Percentiles rank a stretch among this genome's conserved stretches.
phyloP scores from a whole-genome alignment of 2,113 vertebrate genomes.

The Vimba vimba region DNA sequence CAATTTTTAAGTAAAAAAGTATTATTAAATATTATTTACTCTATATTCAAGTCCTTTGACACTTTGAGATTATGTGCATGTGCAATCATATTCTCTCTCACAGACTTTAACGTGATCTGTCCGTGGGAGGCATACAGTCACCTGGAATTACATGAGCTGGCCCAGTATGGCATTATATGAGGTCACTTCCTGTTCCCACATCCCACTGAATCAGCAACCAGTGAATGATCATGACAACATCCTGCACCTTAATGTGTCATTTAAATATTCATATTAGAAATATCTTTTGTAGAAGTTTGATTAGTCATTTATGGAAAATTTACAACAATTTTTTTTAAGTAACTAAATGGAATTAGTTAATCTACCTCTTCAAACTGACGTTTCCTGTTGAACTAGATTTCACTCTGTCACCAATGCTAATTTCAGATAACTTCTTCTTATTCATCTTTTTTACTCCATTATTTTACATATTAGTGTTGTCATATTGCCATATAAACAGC shows the following conservation, averaged over 20 bases:
- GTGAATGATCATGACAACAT: neutral
- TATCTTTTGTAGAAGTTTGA: neutral
- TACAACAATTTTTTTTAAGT: neutral
- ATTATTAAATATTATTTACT: neutral
- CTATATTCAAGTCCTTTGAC: neutral
- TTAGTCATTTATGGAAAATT: neutral
- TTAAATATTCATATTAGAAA: neutral
- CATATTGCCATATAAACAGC: neutral
- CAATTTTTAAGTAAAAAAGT: neutral
- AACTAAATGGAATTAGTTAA: neutral
- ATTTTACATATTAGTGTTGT: neutral
- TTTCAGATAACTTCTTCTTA: neutral
- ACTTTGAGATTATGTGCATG: neutral
- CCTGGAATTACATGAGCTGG: slow-evolving; percentile 89
- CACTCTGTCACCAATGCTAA: neutral
- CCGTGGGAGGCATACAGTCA: slow-evolving; percentile 94
- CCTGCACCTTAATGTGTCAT: neutral
- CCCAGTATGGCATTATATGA: slow-evolving; percentile 90
- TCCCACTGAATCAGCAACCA: neutral
- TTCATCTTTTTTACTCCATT: neutral
- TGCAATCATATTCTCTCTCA: slow-evolving; percentile 1
- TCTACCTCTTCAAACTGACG: neutral
- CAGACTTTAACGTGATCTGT: slow-evolving; percentile 91
- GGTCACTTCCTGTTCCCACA: neutral
- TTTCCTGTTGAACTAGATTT: neutral